Evolutionary conservation across 2,797 vertebrate species (phyloP), one percentile per base, ranked within the genome.

Genomic region (Lagodon rhomboides): DNA sequence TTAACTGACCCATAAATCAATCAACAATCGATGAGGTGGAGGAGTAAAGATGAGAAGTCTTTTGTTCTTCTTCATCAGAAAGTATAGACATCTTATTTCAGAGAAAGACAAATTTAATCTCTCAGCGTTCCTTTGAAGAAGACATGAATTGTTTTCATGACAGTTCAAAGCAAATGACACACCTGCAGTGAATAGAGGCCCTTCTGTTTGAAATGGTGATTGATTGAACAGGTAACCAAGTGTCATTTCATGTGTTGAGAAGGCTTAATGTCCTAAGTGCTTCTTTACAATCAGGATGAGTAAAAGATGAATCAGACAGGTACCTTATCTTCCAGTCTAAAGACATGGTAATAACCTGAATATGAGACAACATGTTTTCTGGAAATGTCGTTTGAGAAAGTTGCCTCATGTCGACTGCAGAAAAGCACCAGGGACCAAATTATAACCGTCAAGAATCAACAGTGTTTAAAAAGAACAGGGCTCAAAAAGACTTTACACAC

Each of bases 1-100:
- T 30, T 59, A 56, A 63, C 46, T 65, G 77, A 80, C 65, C 73
- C 44, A 30, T 47, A 53, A 50, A 66, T 47, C 41, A 63, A 75
- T 49, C 41, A 43, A 0, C 44, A 47, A 51, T 78, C 77, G 56
- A 38, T 51, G 23, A 12, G 18, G 53, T 16, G 46, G 9, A 38
- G 44, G 44, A 20, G 30, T 12, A 9, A 61, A 62, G 0, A 64
- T 12, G 22, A 72, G 16, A 20, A 10, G 34, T n/a, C 22, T 12
- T 23, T 41, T 61, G 54, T 58, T 63, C 61, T 68, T 47, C 51
- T 65, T 34, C 12, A 61, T 59, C 55, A 34, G 38, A 67, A 34
- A 59, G 59, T 3, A 27, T 61, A 55, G 47, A 8, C 17, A 25
- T 15, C 60, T 68, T 12, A 53, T 69, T 56, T 22, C 15, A 30